phyloP scores from a whole-genome alignment of 2,113 vertebrate genomes.

The Athene noctua region DNA sequence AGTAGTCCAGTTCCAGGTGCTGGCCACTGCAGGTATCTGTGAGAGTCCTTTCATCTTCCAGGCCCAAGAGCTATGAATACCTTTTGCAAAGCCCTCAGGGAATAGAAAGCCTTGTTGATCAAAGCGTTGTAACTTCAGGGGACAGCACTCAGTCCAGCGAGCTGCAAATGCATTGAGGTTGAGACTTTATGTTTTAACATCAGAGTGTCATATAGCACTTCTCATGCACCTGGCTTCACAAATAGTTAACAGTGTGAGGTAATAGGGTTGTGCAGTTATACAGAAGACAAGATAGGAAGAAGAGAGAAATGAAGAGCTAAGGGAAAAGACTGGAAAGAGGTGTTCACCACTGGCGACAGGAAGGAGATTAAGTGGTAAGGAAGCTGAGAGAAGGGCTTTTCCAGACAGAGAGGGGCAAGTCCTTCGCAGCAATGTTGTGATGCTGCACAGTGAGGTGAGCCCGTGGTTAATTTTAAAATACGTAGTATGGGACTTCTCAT shows the following conservation, averaged over 20 bases:
- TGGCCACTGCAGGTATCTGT: neutral
- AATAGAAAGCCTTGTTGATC: neutral
- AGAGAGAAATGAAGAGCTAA: neutral
- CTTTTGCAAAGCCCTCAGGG: neutral
- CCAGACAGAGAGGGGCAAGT: neutral
- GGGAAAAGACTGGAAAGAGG: neutral
- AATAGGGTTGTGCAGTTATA: neutral
- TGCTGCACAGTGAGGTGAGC: neutral
- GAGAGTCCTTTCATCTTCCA: neutral
- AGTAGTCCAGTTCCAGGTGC: neutral
- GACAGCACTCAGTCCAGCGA: neutral
- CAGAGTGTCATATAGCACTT: neutral
- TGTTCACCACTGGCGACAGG: neutral
- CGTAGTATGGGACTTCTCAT: neutral
- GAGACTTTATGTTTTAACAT: neutral
- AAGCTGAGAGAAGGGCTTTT: neutral
- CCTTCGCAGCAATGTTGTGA: neutral
- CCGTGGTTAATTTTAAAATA: neutral
- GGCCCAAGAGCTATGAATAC: neutral
- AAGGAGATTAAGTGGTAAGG: neutral
- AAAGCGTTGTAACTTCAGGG: neutral
- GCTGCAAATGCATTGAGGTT: neutral
- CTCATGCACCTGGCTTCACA: neutral
- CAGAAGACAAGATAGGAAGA: neutral
- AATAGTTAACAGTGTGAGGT: fast-evolving